Evolutionary conservation across 2,888 invertebrate genomes (phyloP).

Genomic region (Sceliomorpha sp.): DNA sequence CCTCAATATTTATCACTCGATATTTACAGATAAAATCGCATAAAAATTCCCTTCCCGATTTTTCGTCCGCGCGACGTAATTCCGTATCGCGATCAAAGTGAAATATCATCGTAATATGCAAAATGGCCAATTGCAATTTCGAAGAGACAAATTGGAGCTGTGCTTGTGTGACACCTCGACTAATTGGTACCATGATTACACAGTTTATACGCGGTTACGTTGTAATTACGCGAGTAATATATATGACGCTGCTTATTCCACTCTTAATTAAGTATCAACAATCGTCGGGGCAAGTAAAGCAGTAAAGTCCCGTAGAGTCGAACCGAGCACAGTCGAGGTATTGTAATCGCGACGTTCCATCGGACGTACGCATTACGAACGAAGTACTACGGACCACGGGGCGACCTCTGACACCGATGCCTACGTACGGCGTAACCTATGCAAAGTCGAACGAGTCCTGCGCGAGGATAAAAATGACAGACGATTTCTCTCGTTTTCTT

Average conservation of each 20-base stretch:
- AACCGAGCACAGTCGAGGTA: not conserved
- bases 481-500: slow-evolving; percentile 17
- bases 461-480: not conserved
- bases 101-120: not conserved
- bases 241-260: slow-evolving; percentile 40
- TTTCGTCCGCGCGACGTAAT: no score
- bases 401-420: slow-evolving; percentile 19
- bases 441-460: slow-evolving; percentile 8
- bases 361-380: slow-evolving; percentile 3
- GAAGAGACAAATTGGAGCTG: slow-evolving; percentile 8
- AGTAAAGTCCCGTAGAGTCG: slow-evolving; percentile 12
- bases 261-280: slow-evolving; percentile 40
- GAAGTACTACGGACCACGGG: slow-evolving; percentile 15
- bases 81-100: no score
- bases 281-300: slow-evolving; percentile 22
- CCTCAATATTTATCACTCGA: no score
- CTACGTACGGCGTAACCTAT: slow-evolving; percentile 3
- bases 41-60: no score
- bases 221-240: slow-evolving; percentile 27
- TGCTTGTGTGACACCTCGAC: slow-evolving; percentile 17
- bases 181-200: slow-evolving; percentile 42
- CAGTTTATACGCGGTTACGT: slow-evolving; percentile 22
- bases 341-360: slow-evolving; percentile 2
- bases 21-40: no score
- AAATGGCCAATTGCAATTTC: slow-evolving; percentile 4